Percentiles rank a stretch among this genome's conserved stretches.
phyloP scores from a whole-genome alignment of 2,113 vertebrate species.

The Silurus asotus region DNA sequence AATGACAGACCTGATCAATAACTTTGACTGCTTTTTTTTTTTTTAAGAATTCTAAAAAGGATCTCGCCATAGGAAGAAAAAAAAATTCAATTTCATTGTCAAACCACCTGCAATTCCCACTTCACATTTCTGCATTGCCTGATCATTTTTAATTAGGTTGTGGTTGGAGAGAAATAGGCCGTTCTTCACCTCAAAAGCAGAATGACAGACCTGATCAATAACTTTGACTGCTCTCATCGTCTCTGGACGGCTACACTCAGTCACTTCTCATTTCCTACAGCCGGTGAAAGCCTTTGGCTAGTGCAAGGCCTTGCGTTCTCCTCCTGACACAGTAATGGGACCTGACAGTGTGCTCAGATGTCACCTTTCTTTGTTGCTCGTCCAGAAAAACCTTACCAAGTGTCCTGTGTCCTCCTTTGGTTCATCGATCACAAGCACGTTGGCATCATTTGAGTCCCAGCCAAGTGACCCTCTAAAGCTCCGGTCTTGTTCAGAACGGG shows the following conservation, averaged over 20 bases:
- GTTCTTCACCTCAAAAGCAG: not conserved
- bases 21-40: not conserved
- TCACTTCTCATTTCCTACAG: not conserved
- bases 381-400: not conserved
- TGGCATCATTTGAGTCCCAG: not conserved
- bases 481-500: not conserved
- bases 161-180: not conserved
- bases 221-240: not conserved
- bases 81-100: not conserved
- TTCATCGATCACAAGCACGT: not conserved
- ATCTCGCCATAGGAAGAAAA: not conserved
- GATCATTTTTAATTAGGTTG: not conserved
- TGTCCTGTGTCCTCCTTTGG: not conserved
- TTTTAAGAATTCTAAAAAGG: not conserved
- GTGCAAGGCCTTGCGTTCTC: not conserved
- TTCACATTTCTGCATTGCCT: not conserved
- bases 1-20: not conserved
- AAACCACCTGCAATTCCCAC: not conserved
- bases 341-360: not conserved
- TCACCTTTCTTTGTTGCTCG: not conserved
- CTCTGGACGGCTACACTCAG: not conserved
- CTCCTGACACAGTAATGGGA: not conserved
- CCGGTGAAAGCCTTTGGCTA: not conserved
- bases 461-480: conserved; percentile 22
- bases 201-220: not conserved